Percentiles rank a stretch among this genome's conserved stretches.
phyloP scores from a whole-genome alignment of 2,797 vertebrate species.

The Alfaro cultratus region DNA sequence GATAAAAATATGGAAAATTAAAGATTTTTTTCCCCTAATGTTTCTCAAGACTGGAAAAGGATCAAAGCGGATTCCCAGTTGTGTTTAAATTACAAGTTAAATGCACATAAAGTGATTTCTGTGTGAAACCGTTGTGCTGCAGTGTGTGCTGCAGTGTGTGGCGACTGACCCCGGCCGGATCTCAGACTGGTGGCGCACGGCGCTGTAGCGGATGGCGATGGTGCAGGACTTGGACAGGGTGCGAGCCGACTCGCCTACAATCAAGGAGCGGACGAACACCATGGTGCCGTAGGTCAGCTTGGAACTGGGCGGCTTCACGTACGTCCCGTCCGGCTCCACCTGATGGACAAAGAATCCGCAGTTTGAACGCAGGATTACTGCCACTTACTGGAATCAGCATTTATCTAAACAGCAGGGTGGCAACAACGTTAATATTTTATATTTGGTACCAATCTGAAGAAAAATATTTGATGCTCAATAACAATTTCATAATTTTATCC shows the following conservation, averaged over 20 bases:
- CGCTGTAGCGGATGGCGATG: constrained; percentile 95
- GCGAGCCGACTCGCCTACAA: constrained; percentile 86
- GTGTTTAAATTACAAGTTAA: neutral
- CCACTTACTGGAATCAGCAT: neutral
- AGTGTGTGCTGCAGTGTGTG: neutral
- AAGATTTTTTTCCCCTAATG: neutral
- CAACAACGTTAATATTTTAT: neutral
- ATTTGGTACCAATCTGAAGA: too few species aligned
- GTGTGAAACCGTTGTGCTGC: neutral
- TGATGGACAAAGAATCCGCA: constrained; percentile 53
- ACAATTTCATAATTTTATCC: too few species aligned
- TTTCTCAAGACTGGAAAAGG: neutral
- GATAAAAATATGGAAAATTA: neutral
- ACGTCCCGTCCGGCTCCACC: constrained; percentile 94
- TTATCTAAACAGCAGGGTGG: neutral
- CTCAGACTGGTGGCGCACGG: constrained; percentile 94
- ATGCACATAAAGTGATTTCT: neutral
- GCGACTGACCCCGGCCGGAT: constrained; percentile 85
- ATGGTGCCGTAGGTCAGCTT: constrained; percentile 98
- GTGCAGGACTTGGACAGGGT: constrained; percentile 88
- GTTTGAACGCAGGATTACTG: neutral
- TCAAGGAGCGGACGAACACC: constrained; percentile 95
- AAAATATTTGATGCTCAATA: too few species aligned
- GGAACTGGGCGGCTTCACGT: constrained; percentile 91
- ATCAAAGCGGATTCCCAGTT: neutral